Evolutionary conservation across 2,113 vertebrate genomes (phyloP), one percentile per base, ranked within the genome.

Genomic region (Crotophaga sulcirostris): DNA sequence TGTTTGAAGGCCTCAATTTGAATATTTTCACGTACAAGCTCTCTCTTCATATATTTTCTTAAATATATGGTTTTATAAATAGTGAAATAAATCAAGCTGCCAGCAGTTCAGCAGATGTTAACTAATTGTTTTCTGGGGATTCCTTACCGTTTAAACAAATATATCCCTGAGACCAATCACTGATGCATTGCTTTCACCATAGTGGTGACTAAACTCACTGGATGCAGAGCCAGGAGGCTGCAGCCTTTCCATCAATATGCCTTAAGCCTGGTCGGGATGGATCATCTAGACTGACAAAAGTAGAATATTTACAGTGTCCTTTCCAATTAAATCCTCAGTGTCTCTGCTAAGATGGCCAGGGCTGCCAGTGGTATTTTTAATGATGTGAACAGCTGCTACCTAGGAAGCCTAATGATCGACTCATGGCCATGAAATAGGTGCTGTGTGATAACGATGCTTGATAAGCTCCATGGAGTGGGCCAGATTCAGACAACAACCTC

Each of bases 281-380:
- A 90, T 63, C 55, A 75, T 85, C 82, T 47, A 85, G 38, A 16
- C 26, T 63, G 68, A 94, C 78, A 83, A 66, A 91, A 86, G 45
- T 42, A 75, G 42, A 84, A 81, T 86, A 90, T 90, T 95, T 94
- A 90, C 79, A 33, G 42, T 44, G 63, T 74, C 38, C 52, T 95
- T 91, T 89, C 51, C 81, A 90, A 86, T 90, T 79, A 80, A 95
- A 85, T 66, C 45, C 42, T 87, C 21, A 6, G 34, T 59, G 38
- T 80, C 63, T 88, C 79, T 77, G 47, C 52, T 70, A 80, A 94
- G 68, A 84, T 60, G 68, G 76, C 64, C 55, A 55, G 66, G n/a
- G 36, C 79, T 94, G 62, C n/a, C 10, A 3, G 38, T 83, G 82
- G 26, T 90, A 28, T 82, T 77, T 90, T 94, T 90, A 93, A 85